Conservation (phyloP, 2,113 vertebrate genomes). For the Speoplatyrhinus poulsoni region DNA sequence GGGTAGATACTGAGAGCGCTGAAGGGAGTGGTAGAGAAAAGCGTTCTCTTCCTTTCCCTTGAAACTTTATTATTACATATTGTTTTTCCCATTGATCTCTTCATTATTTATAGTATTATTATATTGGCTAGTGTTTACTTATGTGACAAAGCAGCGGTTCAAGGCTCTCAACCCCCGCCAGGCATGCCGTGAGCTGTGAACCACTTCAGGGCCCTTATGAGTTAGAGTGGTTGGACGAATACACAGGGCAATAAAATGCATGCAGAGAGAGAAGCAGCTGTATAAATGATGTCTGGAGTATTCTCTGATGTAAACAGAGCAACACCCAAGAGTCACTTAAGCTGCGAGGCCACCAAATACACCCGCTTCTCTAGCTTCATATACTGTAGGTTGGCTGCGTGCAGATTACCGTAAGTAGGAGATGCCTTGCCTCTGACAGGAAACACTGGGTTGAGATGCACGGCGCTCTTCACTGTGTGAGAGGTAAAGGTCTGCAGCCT, state of each 20-base stretch:
- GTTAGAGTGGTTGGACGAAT: too few species aligned
- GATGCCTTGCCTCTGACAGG: conserved; percentile 32
- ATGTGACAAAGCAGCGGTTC: too few species aligned
- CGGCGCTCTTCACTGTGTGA: background rate
- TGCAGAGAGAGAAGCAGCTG: too few species aligned
- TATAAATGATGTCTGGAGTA: conserved; percentile 5
- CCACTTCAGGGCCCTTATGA: too few species aligned
- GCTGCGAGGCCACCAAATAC: conserved; percentile 14
- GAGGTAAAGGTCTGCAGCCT: conserved; percentile 33
- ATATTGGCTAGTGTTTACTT: too few species aligned
- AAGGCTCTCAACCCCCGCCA: too few species aligned
- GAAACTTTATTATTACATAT: background rate
- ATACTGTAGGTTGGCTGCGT: conserved; percentile 21
- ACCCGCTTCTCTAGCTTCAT: conserved; percentile 16
- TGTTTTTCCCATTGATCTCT: background rate
- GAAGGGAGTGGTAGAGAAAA: too few species aligned
- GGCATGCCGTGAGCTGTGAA: too few species aligned
- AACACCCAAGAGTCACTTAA: conserved; percentile 7
- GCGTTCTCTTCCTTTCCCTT: background rate
- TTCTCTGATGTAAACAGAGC: conserved; percentile 35
- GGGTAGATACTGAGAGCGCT: too few species aligned
- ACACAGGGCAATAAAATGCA: too few species aligned
- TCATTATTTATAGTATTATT: background rate
- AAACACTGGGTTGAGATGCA: conserved; percentile 4
- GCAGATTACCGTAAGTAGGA: conserved; percentile 42